Base-by-base conservation (phyloP, 2,888 invertebrate species). In the Bombylius major region DNA sequence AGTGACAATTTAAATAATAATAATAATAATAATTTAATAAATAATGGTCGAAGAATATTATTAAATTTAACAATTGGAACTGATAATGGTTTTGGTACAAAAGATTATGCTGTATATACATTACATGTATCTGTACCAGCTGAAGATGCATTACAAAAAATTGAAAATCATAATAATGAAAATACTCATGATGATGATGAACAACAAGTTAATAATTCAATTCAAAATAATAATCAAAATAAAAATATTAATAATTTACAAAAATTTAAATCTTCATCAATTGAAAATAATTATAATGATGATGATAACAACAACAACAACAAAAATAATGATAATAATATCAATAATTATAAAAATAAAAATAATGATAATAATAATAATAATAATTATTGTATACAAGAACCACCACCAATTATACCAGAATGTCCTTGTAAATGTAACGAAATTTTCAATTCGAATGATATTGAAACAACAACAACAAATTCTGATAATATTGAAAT, bases 1-100 rank as follows among this genome's bases (percentile, higher is more conserved):
- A 45, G 5, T 5, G n/a, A 45, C 5, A 51, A 50, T 51, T 55
- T 51, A 33, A 50, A 55, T 32, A 47, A 14, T 51, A 31, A 36
- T 9, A 48, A 49, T 5, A 49, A 56, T 51, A 33, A 47, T 12
- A 49, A 42, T 11, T 11, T 42, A 42, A 11, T 42, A 11, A 42
- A 42, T 39, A 5, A 36, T 36, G 39, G 39, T 11, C 8, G 39
- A 42, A 82, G 85, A 65, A 82, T 90, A 64, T 76, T 89, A 62
- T 85, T 91, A 59, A 91, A 91, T 75, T 78, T 91, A 62, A 88
- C 89, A 9, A 89, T 90, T 66, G 82, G 86, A 58, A 83, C 87
- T 48, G 87, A 87, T 65, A 79, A 79, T 58, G 78, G 76, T 60
- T 70, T 72, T 49, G 73, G 75, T 55, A 76, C 76, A 42, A 71